Base-by-base conservation (phyloP, 2,888 invertebrate species). In the Calameuta pallipes region DNA sequence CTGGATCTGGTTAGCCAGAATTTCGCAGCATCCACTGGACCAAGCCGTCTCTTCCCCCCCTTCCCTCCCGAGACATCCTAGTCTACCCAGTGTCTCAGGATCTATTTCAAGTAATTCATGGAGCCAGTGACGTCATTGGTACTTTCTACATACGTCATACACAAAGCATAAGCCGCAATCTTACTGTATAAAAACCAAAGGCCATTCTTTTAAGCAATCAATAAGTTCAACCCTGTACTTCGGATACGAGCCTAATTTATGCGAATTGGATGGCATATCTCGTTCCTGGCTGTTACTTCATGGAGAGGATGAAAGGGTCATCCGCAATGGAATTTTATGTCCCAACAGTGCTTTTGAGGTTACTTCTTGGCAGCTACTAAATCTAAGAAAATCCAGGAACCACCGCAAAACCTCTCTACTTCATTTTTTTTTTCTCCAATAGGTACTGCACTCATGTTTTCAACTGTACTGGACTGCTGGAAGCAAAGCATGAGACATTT, bases 1-100 rank as follows among this genome's bases (percentile, higher is more conserved):
- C 83, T 85, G 88, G 33, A 75, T 74, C 74, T 34, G 74, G 74
- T 74, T 74, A 74, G 71, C 71, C 71, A 31, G 1, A 74, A 36
- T 15, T 74, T 35, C 74, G n/a, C 36, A 74, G 74, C 74, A 74
- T 34, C 74, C 74, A 35, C n/a, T 74, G 74, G 74, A 74, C 74
- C 74, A 33, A 35, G 15, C 31, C 71, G 33, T 31, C 33, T 71
- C 31, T 33, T 12, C 0, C 23, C 2, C 56, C 71, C 33, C 37
- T 6, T 1, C 35, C 35, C 35, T 6, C 2, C 70, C 70, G 37
- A 73, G 69, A 36, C 71, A 73, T 76, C 56, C 71, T 30, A 76
- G 37, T 36, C 34, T 12, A 31, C 13, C 0, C 4, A 30, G 70
- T 70, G 71, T 71, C 33, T 34, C 71, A 33, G 71, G 34, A 71